phyloP scores from a whole-genome alignment of 2,888 invertebrate genomes.

The Hyposoter didymator region DNA sequence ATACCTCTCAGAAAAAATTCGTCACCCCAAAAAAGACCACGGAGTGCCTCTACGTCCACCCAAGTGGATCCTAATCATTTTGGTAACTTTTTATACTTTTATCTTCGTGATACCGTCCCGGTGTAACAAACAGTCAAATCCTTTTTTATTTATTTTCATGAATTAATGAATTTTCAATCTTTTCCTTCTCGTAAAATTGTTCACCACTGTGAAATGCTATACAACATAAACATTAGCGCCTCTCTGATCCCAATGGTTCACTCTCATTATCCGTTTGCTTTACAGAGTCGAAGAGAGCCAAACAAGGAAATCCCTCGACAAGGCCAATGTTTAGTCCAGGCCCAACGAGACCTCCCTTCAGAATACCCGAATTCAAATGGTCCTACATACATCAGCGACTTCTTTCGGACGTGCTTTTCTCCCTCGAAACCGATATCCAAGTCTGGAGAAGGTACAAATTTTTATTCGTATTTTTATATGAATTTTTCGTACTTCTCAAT shows the following conservation, averaged over 20 bases:
- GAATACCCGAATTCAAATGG: conserved; percentile 99
- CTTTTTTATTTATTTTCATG: too few species aligned
- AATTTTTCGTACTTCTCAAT: not conserved
- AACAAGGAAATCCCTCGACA: conserved; percentile 87
- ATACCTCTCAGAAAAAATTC: conserved; percentile 78
- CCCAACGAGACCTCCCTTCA: conserved; percentile 96
- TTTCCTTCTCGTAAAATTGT: too few species aligned
- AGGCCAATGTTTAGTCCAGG: conserved; percentile 97
- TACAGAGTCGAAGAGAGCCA: conserved; percentile 80
- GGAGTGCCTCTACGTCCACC: conserved; percentile 92
- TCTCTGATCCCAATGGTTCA: too few species aligned
- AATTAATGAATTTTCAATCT: too few species aligned
- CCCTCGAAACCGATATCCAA: conserved; percentile 98
- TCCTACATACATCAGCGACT: conserved; percentile 99
- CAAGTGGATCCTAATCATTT: conserved; percentile 95
- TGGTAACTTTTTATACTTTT: conserved; percentile 85
- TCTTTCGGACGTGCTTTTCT: conserved; percentile 97
- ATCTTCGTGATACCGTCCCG: not conserved
- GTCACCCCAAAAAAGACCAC: conserved; percentile 90
- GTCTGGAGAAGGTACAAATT: conserved; percentile 89
- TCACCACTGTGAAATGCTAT: too few species aligned
- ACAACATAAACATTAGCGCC: too few species aligned
- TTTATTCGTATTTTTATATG: conserved; percentile 45
- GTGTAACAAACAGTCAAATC: too few species aligned
- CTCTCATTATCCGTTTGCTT: not conserved